Evolutionary conservation across 1,140 invertebrate genomes (phyloP).

Genomic region (Scaptomyza pallida): DNA sequence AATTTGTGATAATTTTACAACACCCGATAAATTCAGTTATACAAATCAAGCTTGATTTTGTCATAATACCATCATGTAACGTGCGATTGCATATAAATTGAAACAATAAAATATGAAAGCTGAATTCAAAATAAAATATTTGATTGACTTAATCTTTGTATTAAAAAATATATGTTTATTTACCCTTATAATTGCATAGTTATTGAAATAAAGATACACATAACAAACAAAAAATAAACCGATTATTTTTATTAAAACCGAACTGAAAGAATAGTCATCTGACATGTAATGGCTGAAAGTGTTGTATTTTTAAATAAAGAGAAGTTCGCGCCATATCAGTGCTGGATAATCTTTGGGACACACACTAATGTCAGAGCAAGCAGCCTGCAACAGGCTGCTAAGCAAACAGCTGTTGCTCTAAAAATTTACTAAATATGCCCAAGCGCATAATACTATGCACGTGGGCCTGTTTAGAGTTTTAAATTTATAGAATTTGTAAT

Average conservation of each 20-base stretch:
- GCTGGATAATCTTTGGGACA: not conserved
- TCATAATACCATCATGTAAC: conserved; percentile 41
- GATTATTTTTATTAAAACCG: not conserved
- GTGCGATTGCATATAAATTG: conserved; percentile 48
- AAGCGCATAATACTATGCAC: conserved; percentile 55
- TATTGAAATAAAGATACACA: conserved; percentile 30
- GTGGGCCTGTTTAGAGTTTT: conserved; percentile 56
- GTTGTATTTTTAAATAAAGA: not conserved
- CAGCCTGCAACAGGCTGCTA: not conserved
- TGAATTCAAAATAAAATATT: conserved; percentile 39
- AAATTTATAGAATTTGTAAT: conserved; percentile 24
- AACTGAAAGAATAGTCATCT: not conserved
- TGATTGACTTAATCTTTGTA: conserved; percentile 9
- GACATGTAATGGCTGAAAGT: not conserved
- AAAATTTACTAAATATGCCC: conserved; percentile 40
- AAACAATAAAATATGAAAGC: conserved; percentile 48
- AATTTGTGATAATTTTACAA: conserved; percentile 78
- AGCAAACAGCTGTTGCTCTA: conserved; percentile 26
- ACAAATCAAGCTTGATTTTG: conserved; percentile 29
- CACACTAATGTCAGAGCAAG: not conserved
- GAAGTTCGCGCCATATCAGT: not conserved
- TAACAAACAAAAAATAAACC: not conserved
- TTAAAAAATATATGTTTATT: conserved; percentile 20
- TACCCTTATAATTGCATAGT: conserved; percentile 6
- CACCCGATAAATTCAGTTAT: conserved; percentile 46